Conservation (phyloP, 2,888 invertebrate species). For the Cheiracanthium punctorium region DNA sequence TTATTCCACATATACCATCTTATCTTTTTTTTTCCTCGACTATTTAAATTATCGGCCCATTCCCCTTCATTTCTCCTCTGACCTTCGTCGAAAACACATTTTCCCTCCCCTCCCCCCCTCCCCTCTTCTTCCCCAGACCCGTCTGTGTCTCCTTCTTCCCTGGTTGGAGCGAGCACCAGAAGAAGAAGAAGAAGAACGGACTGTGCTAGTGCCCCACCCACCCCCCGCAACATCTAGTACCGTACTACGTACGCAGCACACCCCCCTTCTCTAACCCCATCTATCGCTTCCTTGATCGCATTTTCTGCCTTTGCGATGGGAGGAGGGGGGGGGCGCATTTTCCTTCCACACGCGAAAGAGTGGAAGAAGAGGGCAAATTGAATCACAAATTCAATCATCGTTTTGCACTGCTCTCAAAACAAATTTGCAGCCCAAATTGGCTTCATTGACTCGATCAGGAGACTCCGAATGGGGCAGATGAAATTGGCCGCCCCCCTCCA, state of each 20-base stretch:
- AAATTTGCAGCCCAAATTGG: constrained; percentile 72
- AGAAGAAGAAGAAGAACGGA: too few relatives aligned
- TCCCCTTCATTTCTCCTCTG: too few relatives aligned
- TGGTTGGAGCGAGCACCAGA: too few relatives aligned
- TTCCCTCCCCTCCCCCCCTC: too few relatives aligned
- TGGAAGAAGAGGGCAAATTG: constrained; percentile 58
- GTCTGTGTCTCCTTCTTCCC: too few relatives aligned
- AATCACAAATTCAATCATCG: constrained; percentile 72
- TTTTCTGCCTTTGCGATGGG: constrained; percentile 47
- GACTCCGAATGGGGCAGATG: constrained; percentile 68
- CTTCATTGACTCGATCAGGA: constrained; percentile 72
- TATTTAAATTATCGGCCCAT: too few relatives aligned
- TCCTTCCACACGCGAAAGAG: background rate
- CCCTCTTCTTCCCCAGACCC: too few relatives aligned
- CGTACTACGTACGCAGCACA: constrained; percentile 8
- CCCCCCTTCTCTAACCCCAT: constrained; percentile 37
- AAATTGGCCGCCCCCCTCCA: constrained; percentile 62
- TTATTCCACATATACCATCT: too few relatives aligned
- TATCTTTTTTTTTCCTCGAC: too few relatives aligned
- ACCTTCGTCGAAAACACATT: too few relatives aligned
- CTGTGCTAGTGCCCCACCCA: background rate
- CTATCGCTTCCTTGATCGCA: constrained; percentile 65
- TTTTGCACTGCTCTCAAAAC: constrained; percentile 72
- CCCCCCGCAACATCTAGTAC: background rate
- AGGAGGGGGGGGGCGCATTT: constrained; percentile 12